These are phyloP conservation scores for Misgurnus mizolepis DNA, from an alignment of 2,113 vertebrate species.

Conservation along the genomic window DNA sequence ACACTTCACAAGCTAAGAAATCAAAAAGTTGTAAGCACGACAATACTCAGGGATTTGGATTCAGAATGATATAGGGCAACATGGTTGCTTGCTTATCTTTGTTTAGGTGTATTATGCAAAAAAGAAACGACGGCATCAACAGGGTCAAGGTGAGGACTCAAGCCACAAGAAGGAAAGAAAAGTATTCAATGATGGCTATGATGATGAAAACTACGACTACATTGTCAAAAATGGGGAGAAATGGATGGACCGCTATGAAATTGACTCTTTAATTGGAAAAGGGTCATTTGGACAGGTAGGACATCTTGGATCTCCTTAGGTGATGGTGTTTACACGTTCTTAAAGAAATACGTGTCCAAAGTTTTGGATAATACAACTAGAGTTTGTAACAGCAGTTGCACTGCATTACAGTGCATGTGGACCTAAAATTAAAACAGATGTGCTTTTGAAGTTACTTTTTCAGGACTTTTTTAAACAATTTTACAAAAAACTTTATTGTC, in stretches of 20 bases:
- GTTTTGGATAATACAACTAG: too few relatives aligned
- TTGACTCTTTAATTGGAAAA: constrained; percentile 99
- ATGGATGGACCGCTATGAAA: constrained; percentile 99
- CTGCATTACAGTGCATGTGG: too few relatives aligned
- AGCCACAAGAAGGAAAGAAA: constrained; percentile 99
- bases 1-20: neutral
- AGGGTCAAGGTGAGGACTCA: constrained; percentile 97
- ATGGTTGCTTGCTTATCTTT: neutral
- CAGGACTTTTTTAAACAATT: too few relatives aligned
- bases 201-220: constrained; percentile 98
- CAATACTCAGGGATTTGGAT: neutral
- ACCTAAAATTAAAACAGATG: too few relatives aligned
- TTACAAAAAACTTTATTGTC: too few relatives aligned
- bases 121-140: constrained; percentile 98
- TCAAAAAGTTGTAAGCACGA: neutral
- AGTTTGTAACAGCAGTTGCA: too few relatives aligned
- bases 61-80: neutral
- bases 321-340: neutral
- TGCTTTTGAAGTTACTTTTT: too few relatives aligned
- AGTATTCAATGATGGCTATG: constrained; percentile 97
- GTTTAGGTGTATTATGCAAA: constrained; percentile 99
- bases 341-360: neutral
- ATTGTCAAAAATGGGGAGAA: constrained; percentile 99
- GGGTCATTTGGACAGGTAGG: constrained; percentile 97
- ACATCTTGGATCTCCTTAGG: neutral